Conservation (phyloP, 2,113 vertebrate species). For the Recurvirostra avosetta region DNA sequence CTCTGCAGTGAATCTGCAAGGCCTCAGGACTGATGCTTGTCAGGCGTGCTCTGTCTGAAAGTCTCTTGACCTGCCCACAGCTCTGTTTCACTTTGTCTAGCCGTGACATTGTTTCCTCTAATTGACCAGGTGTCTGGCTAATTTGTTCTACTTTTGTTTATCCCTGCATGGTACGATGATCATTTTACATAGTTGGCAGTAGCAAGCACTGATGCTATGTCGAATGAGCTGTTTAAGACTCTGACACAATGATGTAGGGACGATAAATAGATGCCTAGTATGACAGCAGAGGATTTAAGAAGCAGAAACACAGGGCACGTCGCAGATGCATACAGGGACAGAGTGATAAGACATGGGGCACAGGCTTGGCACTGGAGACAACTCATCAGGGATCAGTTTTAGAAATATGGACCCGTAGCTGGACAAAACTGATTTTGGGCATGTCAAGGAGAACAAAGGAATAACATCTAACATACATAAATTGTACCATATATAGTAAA, state of each 20-base stretch:
- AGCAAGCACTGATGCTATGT: accelerated
- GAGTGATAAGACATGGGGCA: not conserved
- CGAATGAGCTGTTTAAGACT: not conserved
- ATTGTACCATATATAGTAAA: not conserved
- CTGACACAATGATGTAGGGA: not conserved
- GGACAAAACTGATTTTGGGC: not conserved
- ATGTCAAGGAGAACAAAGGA: not conserved
- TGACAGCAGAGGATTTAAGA: not conserved
- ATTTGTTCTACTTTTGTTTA: not conserved
- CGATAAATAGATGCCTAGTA: not conserved
- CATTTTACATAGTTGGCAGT: not conserved
- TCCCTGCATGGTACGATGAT: not conserved
- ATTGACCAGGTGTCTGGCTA: not conserved
- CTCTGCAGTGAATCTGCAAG: not conserved
- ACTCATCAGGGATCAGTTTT: not conserved
- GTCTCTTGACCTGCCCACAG: not conserved
- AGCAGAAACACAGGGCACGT: accelerated
- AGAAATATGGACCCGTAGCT: not conserved
- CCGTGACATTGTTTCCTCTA: not conserved
- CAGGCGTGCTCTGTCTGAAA: not conserved
- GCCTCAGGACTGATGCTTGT: not conserved
- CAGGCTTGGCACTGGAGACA: not conserved
- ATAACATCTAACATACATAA: not conserved
- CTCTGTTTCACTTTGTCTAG: not conserved
- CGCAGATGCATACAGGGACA: accelerated